phyloP scores from a whole-genome alignment of 2,113 vertebrate species.

The Ceratotherium simum region DNA sequence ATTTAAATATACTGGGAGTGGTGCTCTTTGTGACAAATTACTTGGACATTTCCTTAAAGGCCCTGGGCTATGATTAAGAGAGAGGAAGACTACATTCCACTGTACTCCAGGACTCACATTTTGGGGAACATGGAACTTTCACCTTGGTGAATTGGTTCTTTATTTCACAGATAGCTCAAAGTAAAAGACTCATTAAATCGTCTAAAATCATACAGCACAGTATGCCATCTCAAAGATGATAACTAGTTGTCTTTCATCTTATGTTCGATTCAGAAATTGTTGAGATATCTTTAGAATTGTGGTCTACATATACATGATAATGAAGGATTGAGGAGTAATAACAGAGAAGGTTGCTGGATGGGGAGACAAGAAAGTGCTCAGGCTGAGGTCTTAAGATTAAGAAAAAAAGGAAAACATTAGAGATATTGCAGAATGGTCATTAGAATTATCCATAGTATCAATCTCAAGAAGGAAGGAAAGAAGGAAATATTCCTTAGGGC shows the following conservation, averaged over 20 bases:
- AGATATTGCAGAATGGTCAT: not conserved
- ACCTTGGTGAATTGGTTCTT: not conserved
- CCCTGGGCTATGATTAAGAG: not conserved
- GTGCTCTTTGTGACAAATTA: not conserved
- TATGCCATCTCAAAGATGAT: not conserved
- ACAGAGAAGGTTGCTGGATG: not conserved
- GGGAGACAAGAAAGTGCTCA: not conserved
- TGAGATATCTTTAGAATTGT: not conserved
- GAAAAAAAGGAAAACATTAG: not conserved
- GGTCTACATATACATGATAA: not conserved
- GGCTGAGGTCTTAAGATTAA: not conserved
- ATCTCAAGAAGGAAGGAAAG: not conserved
- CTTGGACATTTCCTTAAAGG: not conserved
- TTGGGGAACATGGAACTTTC: not conserved
- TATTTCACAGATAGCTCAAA: not conserved
- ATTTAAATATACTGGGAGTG: not conserved
- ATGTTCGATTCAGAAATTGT: not conserved
- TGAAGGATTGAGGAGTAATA: not conserved
- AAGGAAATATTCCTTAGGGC: not conserved
- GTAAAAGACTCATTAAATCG: not conserved
- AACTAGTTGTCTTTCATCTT: not conserved
- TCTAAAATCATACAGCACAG: not conserved
- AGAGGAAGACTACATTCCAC: not conserved
- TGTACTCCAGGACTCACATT: not conserved
- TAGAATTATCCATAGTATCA: not conserved